Evolutionary conservation across 2,113 vertebrate genomes (phyloP).

Genomic region (Pholis gunnellus): DNA sequence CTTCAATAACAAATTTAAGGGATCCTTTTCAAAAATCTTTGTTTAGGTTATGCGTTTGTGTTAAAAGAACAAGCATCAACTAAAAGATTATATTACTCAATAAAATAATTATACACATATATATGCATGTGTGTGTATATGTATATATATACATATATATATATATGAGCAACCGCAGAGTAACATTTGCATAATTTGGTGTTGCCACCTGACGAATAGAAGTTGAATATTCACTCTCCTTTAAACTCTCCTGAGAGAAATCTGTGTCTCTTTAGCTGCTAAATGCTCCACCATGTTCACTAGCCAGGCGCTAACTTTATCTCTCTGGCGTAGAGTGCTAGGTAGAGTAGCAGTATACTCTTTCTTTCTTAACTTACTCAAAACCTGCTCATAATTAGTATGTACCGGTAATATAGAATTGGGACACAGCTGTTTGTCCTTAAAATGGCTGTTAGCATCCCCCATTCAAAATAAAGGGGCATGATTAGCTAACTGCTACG

Average conservation of each 20-base stretch:
- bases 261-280: background rate
- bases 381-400: background rate
- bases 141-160: too few species aligned
- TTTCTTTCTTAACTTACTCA: too few species aligned
- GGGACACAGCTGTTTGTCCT: background rate
- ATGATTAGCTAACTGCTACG: background rate
- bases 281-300: background rate
- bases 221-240: background rate
- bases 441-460: constrained; percentile 9
- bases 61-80: background rate
- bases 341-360: background rate
- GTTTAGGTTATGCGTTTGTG: background rate
- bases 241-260: background rate
- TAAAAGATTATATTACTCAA: background rate
- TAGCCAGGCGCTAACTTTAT: background rate
- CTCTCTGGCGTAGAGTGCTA: background rate
- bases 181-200: background rate
- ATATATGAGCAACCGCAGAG: too few species aligned
- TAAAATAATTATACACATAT: background rate
- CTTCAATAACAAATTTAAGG: background rate
- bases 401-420: background rate
- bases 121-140: too few species aligned
- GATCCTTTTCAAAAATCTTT: too few species aligned
- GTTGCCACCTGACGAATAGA: background rate
- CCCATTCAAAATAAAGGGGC: background rate